A percentile compares a stretch with the other conserved stretches of the same genome.
Evolutionary conservation across 2,888 invertebrate species (phyloP).

Genomic region (Nezara viridula): DNA sequence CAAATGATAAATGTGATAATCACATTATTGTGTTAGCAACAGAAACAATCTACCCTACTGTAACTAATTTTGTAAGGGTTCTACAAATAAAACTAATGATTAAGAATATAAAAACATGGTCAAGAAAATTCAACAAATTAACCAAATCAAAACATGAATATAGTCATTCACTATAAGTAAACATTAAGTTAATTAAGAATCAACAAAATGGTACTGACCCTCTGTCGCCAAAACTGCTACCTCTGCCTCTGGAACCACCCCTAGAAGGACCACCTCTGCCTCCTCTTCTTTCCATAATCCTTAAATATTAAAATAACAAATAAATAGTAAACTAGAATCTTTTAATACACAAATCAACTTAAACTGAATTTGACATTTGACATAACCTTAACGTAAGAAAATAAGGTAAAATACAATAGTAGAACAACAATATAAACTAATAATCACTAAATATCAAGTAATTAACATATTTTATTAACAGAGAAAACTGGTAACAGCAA

Average conservation of each 20-base stretch:
- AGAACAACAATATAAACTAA: background rate
- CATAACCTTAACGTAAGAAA: background rate
- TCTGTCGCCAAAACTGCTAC: constrained; percentile 32
- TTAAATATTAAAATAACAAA: background rate
- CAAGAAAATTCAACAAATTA: too few relatives aligned
- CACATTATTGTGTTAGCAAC: too few relatives aligned
- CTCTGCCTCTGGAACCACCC: constrained; percentile 36
- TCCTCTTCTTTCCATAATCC: constrained; percentile 49
- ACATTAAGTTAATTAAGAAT: too few relatives aligned
- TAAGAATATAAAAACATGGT: too few relatives aligned
- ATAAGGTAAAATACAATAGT: background rate
- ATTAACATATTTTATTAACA: background rate
- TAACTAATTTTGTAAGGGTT: too few relatives aligned
- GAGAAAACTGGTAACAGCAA: background rate
- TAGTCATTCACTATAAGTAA: too few relatives aligned
- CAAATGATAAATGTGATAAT: too few relatives aligned
- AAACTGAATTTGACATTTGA: background rate
- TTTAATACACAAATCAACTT: background rate
- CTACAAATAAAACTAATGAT: too few relatives aligned
- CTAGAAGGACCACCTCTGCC: constrained; percentile 51
- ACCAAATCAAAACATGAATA: too few relatives aligned
- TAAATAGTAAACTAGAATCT: background rate
- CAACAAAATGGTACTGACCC: background rate
- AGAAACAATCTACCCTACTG: too few relatives aligned
- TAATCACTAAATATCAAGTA: background rate